Percentiles rank a stretch among this genome's conserved stretches.
These are phyloP conservation scores for Heliconius congener DNA, from an alignment of 1,140 invertebrate species.

Conservation along the genomic window DNA sequence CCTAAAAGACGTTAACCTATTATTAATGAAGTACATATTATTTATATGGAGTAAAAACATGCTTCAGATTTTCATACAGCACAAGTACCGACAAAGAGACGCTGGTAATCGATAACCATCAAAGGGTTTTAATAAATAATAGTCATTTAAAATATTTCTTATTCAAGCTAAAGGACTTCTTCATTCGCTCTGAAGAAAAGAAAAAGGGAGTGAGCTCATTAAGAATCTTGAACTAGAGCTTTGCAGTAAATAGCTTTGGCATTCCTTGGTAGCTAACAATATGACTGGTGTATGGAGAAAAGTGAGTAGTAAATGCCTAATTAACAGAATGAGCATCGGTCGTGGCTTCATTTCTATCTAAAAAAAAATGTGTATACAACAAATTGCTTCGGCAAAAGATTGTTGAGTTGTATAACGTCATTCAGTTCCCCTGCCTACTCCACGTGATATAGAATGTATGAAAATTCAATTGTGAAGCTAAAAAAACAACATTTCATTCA, in stretches of 20 bases:
- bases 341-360: not conserved
- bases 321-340: not conserved
- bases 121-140: conserved; percentile 27
- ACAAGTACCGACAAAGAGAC: not conserved
- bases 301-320: not conserved
- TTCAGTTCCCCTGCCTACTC: no score
- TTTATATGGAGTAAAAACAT: not conserved
- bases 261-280: not conserved
- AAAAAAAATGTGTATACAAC: no score
- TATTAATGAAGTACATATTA: conserved; percentile 11
- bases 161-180: not conserved
- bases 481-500: no score
- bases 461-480: no score
- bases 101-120: conserved; percentile 40
- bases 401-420: no score
- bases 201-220: not conserved
- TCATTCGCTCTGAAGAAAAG: not conserved
- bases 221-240: not conserved
- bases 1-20: conserved; percentile 8
- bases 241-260: not conserved
- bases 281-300: not conserved
- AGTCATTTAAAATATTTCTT: conserved; percentile 7
- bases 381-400: no score
- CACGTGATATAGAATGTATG: no score
- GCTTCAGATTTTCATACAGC: not conserved